Percentiles rank a stretch among this genome's conserved stretches.
Evolutionary conservation across 1,140 invertebrate genomes (phyloP).

Genomic region (Notospermus geniculatus): DNA sequence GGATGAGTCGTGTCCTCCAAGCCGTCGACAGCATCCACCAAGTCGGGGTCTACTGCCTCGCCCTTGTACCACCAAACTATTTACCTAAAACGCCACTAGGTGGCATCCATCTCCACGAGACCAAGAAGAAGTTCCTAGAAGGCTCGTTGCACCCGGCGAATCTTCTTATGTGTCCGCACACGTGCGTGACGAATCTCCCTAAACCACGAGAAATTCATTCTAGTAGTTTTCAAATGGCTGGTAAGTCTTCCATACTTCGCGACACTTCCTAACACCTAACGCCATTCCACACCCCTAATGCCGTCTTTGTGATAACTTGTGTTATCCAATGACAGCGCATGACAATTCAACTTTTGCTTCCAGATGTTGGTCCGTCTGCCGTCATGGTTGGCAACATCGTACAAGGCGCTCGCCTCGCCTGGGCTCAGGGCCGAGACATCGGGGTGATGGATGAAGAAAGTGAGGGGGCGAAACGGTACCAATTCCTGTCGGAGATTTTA

Average conservation of each 20-base stretch:
- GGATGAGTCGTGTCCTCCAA: constrained; percentile 99
- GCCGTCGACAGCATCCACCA: constrained; percentile 99
- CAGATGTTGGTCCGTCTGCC: constrained; percentile 97
- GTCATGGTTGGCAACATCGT: constrained; percentile 99
- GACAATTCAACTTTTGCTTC: constrained; percentile 55
- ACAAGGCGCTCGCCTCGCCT: constrained; percentile 86
- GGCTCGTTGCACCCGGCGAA: constrained; percentile 98
- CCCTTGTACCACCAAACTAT: constrained; percentile 95
- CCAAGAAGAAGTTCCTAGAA: constrained; percentile 90
- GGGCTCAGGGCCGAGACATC: constrained; percentile 91
- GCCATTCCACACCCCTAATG: too few species aligned
- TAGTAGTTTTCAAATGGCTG: constrained; percentile 63
- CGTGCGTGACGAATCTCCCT: constrained; percentile 99
- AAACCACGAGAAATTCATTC: constrained; percentile 96
- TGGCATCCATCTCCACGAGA: constrained; percentile 97
- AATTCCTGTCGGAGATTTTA: constrained; percentile 96
- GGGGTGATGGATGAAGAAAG: constrained; percentile 49
- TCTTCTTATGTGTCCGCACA: constrained; percentile 98
- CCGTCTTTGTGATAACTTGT: too few species aligned
- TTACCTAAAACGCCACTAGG: constrained; percentile 97
- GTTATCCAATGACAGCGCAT: background rate
- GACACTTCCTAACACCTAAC: too few species aligned
- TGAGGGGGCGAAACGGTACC: constrained; percentile 68
- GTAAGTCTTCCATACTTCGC: too few species aligned
- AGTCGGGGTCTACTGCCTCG: constrained; percentile 97